Conservation (phyloP, 2,888 invertebrate species). For the Agrenia bidenticulata region DNA sequence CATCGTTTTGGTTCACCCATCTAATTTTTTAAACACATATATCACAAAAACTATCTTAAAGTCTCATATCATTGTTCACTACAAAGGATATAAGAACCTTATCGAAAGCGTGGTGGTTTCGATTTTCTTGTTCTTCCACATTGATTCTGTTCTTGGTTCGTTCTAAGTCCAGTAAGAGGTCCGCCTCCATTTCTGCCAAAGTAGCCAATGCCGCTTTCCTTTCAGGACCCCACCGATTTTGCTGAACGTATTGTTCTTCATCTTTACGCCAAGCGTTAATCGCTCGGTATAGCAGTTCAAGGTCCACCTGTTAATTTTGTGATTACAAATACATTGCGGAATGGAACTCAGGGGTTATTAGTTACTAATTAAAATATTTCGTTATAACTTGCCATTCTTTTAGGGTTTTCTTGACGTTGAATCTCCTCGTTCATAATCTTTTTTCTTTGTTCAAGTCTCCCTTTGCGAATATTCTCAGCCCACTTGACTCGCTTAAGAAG, state of each 20-base stretch:
- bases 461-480: conserved; percentile 49
- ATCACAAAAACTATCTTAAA: too few relatives aligned
- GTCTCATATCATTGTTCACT: too few relatives aligned
- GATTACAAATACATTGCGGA: conserved; percentile 7
- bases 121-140: conserved; percentile 25
- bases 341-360: too few relatives aligned
- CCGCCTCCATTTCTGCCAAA: conserved; percentile 49
- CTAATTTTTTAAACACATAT: too few relatives aligned
- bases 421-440: conserved; percentile 47
- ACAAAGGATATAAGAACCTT: conserved; percentile 12
- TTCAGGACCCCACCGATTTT: conserved; percentile 51
- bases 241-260: conserved; percentile 46
- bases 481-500: conserved; percentile 46
- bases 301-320: conserved; percentile 35
- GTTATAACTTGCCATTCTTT: conserved; percentile 31
- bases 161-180: conserved; percentile 47
- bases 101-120: conserved; percentile 25
- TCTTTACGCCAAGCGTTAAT: conserved; percentile 50
- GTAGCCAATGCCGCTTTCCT: conserved; percentile 49
- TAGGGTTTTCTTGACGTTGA: conserved; percentile 44
- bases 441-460: conserved; percentile 43
- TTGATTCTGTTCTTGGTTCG: conserved; percentile 43
- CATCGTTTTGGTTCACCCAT: conserved; percentile 67
- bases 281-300: conserved; percentile 50
- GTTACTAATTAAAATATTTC: not conserved